Percentiles rank a stretch among this genome's conserved stretches.
phyloP scores from a whole-genome alignment of 92 coral and sea anemone species.

The Chrysogorgia sp. region DNA sequence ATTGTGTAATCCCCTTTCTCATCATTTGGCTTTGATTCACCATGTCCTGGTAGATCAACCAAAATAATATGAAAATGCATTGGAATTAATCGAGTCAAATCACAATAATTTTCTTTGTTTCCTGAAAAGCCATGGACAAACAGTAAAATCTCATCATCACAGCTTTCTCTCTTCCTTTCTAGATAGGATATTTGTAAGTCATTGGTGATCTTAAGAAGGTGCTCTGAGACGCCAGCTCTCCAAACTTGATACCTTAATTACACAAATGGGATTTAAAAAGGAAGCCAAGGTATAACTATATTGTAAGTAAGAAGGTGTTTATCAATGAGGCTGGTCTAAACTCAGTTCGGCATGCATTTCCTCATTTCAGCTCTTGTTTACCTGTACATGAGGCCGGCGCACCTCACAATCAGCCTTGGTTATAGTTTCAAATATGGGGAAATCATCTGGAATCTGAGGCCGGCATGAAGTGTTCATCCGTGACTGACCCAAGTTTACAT shows the following conservation, averaged over 20 bases:
- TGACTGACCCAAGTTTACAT: no score
- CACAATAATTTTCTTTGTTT: slow-evolving; percentile 78
- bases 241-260: not conserved
- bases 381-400: no score
- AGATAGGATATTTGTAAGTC: slow-evolving; percentile 23
- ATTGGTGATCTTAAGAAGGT: slow-evolving; percentile 14
- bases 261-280: not conserved
- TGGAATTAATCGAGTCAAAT: slow-evolving; percentile 69
- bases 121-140: slow-evolving; percentile 85
- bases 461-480: no score
- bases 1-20: slow-evolving; percentile 61
- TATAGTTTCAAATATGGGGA: no score
- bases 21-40: slow-evolving; percentile 80
- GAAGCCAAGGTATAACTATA: no score
- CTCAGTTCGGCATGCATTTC: not conserved
- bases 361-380: no score
- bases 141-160: slow-evolving; percentile 5
- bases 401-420: no score
- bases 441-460: no score
- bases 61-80: slow-evolving; percentile 70
- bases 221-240: slow-evolving; percentile 23
- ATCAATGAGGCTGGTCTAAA: not conserved
- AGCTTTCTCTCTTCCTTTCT: slow-evolving; percentile 1
- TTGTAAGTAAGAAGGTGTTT: no score
- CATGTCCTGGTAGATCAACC: slow-evolving; percentile 95